These are phyloP conservation scores for Nibea coibor DNA, from an alignment of 2,113 vertebrate genomes.

Conservation along the genomic window DNA sequence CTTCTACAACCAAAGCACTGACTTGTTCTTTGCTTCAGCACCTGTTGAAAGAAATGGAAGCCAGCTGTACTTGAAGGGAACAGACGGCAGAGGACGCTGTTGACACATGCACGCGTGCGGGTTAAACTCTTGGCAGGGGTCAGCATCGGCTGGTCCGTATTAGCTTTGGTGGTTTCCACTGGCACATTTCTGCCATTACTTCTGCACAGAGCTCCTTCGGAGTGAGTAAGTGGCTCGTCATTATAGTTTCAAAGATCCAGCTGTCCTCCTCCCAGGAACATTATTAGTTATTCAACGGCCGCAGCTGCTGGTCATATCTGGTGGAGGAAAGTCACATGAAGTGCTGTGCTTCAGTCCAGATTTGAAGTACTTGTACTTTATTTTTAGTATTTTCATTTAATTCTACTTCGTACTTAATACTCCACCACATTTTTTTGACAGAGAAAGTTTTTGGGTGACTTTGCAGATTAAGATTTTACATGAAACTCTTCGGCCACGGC, in stretches of 20 bases:
- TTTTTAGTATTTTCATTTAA: background rate
- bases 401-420: background rate
- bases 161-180: background rate
- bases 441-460: background rate
- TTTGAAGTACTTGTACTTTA: background rate
- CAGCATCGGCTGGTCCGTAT: background rate
- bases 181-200: slow-evolving; percentile 14
- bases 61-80: background rate
- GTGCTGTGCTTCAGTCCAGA: background rate
- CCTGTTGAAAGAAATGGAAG: background rate
- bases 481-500: too few species aligned
- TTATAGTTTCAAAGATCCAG: background rate
- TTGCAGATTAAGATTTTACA: background rate
- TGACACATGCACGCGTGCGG: background rate
- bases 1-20: too few species aligned
- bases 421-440: background rate
- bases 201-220: background rate
- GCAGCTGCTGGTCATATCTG: background rate
- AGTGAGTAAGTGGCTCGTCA: background rate
- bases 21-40: background rate
- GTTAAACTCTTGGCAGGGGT: background rate
- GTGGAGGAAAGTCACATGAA: background rate
- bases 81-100: slow-evolving; percentile 56
- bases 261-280: background rate
- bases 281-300: background rate